Evolutionary conservation across 2,113 vertebrate genomes (phyloP).

Genomic region (Morone chrysops): DNA sequence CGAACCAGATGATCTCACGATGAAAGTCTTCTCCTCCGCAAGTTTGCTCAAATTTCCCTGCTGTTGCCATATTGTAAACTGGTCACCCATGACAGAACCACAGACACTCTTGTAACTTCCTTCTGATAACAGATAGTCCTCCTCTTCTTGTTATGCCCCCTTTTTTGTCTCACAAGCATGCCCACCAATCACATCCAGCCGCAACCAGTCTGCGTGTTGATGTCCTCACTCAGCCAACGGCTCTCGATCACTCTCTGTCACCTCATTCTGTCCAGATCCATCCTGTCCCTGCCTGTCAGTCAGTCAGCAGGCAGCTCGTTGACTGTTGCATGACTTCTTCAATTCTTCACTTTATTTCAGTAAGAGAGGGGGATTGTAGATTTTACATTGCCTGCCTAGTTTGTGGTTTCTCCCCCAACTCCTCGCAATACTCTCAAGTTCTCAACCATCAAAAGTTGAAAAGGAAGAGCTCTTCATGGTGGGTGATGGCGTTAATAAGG

Average conservation of each 20-base stretch:
- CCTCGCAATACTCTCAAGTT: constrained; percentile 54
- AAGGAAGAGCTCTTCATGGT: constrained; percentile 70
- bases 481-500: constrained; percentile 67
- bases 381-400: constrained; percentile 43
- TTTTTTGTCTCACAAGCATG: constrained; percentile 63
- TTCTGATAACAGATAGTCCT: background rate
- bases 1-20: constrained; percentile 4
- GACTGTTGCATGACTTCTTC: constrained; percentile 82
- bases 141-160: constrained; percentile 23
- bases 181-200: constrained; percentile 54
- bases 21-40: background rate
- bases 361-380: constrained; percentile 16
- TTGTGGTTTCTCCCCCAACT: constrained; percentile 33
- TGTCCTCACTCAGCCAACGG: constrained; percentile 66
- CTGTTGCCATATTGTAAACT: background rate
- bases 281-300: constrained; percentile 62
- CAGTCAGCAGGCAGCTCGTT: constrained; percentile 69
- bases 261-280: constrained; percentile 67
- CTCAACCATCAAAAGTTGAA: constrained; percentile 74
- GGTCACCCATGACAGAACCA: background rate
- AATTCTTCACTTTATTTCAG: constrained; percentile 57
- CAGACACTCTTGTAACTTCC: background rate
- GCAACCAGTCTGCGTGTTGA: constrained; percentile 65
- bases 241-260: constrained; percentile 57
- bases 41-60: background rate